Evolutionary conservation across 1,140 invertebrate species (phyloP).

Genomic region (Drosophila pallidifrons): DNA sequence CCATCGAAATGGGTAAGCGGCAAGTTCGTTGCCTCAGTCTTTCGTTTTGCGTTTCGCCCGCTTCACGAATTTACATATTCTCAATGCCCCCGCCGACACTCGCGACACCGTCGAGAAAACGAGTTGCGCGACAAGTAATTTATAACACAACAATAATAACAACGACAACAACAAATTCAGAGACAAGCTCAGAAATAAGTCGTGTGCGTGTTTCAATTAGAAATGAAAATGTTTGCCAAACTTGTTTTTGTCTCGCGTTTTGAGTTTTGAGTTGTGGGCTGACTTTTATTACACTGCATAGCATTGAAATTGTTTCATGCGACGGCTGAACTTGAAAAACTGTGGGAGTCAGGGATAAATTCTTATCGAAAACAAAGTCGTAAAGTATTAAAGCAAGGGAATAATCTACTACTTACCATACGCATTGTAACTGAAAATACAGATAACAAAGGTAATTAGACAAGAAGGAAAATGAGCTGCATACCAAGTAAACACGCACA

Average conservation of each 20-base stretch:
- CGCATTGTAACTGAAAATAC: neutral
- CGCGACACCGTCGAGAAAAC: conserved; percentile 12
- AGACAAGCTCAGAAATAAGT: conserved; percentile 30
- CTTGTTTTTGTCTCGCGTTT: conserved; percentile 58
- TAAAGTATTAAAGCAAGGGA: neutral
- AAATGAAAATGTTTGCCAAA: conserved; percentile 76
- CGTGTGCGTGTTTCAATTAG: conserved; percentile 75
- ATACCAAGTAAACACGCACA: neutral
- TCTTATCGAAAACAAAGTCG: conserved; percentile 1
- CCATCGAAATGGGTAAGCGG: conserved; percentile 78
- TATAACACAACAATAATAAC: conserved; percentile 26
- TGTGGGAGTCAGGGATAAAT: conserved; percentile 19
- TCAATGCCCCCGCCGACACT: conserved; percentile 51
- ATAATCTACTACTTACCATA: neutral
- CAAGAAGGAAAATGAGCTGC: neutral
- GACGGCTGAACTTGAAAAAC: conserved; percentile 30
- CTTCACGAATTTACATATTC: conserved; percentile 67
- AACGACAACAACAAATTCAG: conserved; percentile 47
- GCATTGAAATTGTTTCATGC: conserved; percentile 53
- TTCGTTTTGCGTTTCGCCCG: conserved; percentile 53
- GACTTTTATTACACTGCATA: conserved; percentile 59
- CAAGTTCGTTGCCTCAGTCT: conserved; percentile 70
- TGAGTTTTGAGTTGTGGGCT: conserved; percentile 44
- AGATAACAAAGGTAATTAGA: neutral
- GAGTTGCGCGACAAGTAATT: conserved; percentile 69